These are phyloP conservation scores for Mactra quadrangularis DNA, from an alignment of 1,140 invertebrate species.

Conservation along the genomic window DNA sequence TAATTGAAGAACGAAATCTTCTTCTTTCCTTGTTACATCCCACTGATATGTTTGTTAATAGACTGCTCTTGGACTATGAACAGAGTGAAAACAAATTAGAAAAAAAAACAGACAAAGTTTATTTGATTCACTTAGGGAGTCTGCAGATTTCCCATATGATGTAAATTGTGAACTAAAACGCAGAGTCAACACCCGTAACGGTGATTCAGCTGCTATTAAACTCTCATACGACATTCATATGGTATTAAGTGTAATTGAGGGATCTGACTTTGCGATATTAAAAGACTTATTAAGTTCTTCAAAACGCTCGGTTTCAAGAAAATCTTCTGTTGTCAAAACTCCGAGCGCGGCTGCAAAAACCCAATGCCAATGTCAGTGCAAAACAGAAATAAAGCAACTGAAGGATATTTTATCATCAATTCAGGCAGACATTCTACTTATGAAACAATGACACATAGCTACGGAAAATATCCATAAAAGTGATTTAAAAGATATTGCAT, in stretches of 20 bases:
- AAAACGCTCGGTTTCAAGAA: neutral
- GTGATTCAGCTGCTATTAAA: neutral
- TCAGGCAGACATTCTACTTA: neutral
- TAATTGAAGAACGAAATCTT: no score
- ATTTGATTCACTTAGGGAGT: neutral
- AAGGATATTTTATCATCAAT: neutral
- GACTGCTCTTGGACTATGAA: neutral
- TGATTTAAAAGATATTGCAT: neutral
- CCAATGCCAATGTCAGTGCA: neutral
- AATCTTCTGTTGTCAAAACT: constrained; percentile 4
- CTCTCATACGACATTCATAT: neutral
- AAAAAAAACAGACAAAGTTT: neutral
- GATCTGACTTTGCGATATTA: neutral
- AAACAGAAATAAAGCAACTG: constrained; percentile 3
- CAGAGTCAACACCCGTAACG: neutral
- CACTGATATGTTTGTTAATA: no score
- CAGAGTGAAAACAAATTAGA: no score
- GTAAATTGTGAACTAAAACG: neutral
- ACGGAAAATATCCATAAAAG: neutral
- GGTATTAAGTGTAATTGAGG: neutral
- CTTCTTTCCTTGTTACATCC: no score
- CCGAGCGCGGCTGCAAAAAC: neutral
- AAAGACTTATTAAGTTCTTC: neutral
- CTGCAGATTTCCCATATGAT: neutral
- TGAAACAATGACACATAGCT: neutral